Evolutionary conservation across 2,113 vertebrate genomes (phyloP).

Genomic region (Nothocercus nigrocapillus): DNA sequence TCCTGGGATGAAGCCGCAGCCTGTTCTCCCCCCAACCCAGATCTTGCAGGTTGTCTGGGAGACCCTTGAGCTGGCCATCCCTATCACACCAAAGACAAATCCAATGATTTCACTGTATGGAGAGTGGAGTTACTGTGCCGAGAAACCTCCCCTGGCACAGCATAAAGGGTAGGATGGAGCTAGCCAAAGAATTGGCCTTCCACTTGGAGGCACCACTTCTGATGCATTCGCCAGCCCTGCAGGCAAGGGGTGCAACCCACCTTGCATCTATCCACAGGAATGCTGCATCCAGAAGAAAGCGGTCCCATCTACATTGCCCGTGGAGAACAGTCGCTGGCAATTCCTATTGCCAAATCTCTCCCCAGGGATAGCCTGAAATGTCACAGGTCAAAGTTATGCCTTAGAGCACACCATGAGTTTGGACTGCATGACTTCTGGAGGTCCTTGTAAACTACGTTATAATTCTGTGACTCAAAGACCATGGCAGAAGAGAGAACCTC

Average conservation of each 20-base stretch:
- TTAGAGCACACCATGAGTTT: neutral
- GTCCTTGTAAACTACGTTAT: neutral
- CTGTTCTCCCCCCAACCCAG: neutral
- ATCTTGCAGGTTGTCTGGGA: neutral
- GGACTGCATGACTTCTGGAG: neutral
- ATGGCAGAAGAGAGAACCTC: neutral
- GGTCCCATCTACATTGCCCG: fast-evolving
- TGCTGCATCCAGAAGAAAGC: too few relatives aligned
- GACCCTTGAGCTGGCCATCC: neutral
- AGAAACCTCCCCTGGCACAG: too few relatives aligned
- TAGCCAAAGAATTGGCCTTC: neutral
- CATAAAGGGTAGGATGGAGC: too few relatives aligned
- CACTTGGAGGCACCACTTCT: neutral
- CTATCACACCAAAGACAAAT: neutral
- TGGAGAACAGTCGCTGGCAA: neutral
- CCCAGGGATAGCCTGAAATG: neutral
- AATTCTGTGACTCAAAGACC: neutral
- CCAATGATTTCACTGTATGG: neutral
- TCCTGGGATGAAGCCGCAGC: neutral
- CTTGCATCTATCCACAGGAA: too few relatives aligned
- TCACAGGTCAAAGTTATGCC: neutral
- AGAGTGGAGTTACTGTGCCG: neutral
- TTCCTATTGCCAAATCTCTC: neutral
- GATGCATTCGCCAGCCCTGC: neutral
- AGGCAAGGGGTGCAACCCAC: neutral